Evolutionary conservation across 2,888 invertebrate species (phyloP).

Genomic region (Eristalis arbustorum): DNA sequence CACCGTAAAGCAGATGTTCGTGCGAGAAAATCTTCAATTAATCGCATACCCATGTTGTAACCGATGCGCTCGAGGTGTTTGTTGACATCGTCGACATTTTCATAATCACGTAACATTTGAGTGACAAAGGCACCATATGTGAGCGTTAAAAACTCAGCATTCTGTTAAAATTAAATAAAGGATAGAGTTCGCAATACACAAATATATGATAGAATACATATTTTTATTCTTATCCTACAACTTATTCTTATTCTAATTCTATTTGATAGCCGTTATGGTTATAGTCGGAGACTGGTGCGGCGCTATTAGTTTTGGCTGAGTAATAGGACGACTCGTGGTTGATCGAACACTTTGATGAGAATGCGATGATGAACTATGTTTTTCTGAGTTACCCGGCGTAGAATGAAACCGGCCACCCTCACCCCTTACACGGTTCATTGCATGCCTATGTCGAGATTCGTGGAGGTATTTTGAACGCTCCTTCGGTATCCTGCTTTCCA

Average conservation of each 20-base stretch:
- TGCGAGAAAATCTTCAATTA: conserved; percentile 98
- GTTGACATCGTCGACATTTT: conserved; percentile 98
- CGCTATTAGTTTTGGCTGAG: conserved; percentile 79
- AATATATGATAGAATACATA: conserved; percentile 19
- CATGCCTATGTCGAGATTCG: conserved; percentile 97
- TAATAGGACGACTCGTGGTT: conserved; percentile 56
- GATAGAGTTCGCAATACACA: conserved; percentile 12
- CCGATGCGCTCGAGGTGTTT: conserved; percentile 97
- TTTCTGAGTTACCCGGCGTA: conserved; percentile 81
- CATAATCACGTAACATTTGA: conserved; percentile 97
- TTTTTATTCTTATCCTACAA: conserved; percentile 65
- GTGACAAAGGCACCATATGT: conserved; percentile 99
- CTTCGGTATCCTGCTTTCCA: conserved; percentile 98
- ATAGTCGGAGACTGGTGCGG: conserved; percentile 79
- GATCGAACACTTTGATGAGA: conserved; percentile 57
- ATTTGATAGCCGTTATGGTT: conserved; percentile 79
- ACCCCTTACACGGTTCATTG: conserved; percentile 97
- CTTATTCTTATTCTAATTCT: conserved; percentile 41
- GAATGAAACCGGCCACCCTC: conserved; percentile 98
- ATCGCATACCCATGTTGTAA: conserved; percentile 98
- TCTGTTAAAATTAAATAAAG: conserved; percentile 82
- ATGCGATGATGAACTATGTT: conserved; percentile 57
- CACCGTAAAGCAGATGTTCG: conserved; percentile 94
- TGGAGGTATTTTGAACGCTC: conserved; percentile 99
- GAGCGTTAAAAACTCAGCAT: conserved; percentile 96